These are phyloP conservation scores for Abrostola tripartita DNA, from an alignment of 2,888 invertebrate genomes.

Conservation along the genomic window DNA sequence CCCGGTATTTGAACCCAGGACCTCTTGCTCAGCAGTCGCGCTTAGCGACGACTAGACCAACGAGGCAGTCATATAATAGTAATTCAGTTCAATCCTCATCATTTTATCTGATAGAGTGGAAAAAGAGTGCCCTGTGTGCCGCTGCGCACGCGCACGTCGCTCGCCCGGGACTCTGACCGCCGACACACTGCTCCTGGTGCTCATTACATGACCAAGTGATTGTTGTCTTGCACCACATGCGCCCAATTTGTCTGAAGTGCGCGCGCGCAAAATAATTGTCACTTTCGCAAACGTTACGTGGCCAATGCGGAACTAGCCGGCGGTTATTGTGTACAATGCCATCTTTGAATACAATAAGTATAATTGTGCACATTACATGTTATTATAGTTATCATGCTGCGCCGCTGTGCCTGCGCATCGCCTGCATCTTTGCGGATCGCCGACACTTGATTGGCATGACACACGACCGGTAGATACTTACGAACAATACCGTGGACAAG, in stretches of 20 bases:
- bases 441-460: not conserved
- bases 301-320: constrained; percentile 36
- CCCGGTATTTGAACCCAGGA: too few relatives aligned
- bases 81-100: constrained; percentile 11
- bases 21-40: too few relatives aligned
- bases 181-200: constrained; percentile 26
- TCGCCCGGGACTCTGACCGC: not conserved
- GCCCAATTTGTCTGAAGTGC: constrained; percentile 48
- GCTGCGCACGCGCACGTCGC: too few relatives aligned
- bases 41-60: too few relatives aligned
- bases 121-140: too few relatives aligned
- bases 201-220: constrained; percentile 55
- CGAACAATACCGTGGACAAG: not conserved
- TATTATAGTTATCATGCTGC: constrained; percentile 9
- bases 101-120: constrained; percentile 43
- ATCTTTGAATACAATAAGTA: constrained; percentile 29
- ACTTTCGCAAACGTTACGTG: constrained; percentile 54
- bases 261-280: constrained; percentile 34
- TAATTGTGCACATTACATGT: constrained; percentile 36
- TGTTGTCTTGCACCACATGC: constrained; percentile 55
- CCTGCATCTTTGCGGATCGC: not conserved
- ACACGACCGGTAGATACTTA: not conserved
- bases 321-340: constrained; percentile 33
- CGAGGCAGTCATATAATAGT: not conserved
- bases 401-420: not conserved